These are phyloP conservation scores for Drepana falcataria DNA, from an alignment of 2,888 invertebrate species.

Conservation along the genomic window DNA sequence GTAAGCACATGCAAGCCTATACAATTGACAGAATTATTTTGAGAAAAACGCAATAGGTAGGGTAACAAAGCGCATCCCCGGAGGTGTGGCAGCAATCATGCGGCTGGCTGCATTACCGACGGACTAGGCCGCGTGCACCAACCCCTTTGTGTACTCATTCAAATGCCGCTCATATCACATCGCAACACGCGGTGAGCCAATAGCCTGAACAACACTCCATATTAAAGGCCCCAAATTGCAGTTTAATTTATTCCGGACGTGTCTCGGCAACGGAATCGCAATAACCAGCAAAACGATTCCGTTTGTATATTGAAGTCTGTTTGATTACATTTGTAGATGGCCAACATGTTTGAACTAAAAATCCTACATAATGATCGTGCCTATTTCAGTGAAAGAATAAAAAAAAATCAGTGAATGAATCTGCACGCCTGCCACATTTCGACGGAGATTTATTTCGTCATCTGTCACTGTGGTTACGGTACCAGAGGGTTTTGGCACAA, in stretches of 20 bases:
- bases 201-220: conserved; percentile 72
- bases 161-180: conserved; percentile 68
- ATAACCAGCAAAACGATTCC: conserved; percentile 73
- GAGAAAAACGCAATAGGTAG: conserved; percentile 23
- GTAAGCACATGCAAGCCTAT: conserved; percentile 9
- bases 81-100: conserved; percentile 49
- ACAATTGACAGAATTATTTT: conserved; percentile 31
- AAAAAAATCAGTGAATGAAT: too few relatives aligned
- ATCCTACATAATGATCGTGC: too few relatives aligned
- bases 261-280: conserved; percentile 75
- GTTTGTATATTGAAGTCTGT: conserved; percentile 56
- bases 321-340: conserved; percentile 34
- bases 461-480: too few relatives aligned
- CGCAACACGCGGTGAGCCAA: conserved; percentile 59
- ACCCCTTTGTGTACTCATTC: conserved; percentile 71
- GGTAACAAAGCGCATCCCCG: conserved; percentile 33
- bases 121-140: conserved; percentile 35
- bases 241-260: conserved; percentile 77
- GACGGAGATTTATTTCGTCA: too few relatives aligned
- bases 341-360: background rate
- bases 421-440: too few relatives aligned
- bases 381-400: too few relatives aligned
- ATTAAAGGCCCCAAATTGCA: conserved; percentile 76
- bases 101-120: conserved; percentile 58
- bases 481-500: too few relatives aligned